Percentiles rank a stretch among this genome's conserved stretches.
These are phyloP conservation scores for Ophion ventricosus DNA, from an alignment of 2,888 invertebrate genomes.

Conservation along the genomic window DNA sequence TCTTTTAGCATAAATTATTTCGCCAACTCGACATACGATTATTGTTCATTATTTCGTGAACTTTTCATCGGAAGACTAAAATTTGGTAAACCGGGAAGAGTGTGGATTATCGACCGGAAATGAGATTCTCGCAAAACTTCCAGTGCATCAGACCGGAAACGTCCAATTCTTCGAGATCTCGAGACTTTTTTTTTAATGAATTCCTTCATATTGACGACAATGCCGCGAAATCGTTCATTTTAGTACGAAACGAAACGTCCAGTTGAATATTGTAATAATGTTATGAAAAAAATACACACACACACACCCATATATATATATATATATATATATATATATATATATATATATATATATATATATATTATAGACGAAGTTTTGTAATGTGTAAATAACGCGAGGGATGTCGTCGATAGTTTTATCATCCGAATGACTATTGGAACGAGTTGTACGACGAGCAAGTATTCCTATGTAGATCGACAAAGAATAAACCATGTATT, in stretches of 20 bases:
- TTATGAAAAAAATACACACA: conserved; percentile 21
- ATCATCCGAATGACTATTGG: conserved; percentile 52
- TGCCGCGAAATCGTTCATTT: conserved; percentile 31
- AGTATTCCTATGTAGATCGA: conserved; percentile 47
- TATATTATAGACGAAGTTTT: conserved; percentile 46
- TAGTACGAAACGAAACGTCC: conserved; percentile 55
- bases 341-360: conserved; percentile 14
- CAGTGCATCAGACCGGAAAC: not conserved
- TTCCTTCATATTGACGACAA: conserved; percentile 38
- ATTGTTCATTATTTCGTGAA: not conserved
- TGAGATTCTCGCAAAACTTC: conserved; percentile 11
- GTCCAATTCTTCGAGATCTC: conserved; percentile 7
- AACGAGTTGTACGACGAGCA: conserved; percentile 41
- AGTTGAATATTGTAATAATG: conserved; percentile 38
- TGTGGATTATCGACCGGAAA: not conserved
- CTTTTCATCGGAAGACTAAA: not conserved
- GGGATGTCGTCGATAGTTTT: conserved; percentile 58
- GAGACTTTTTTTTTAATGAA: conserved; percentile 14
- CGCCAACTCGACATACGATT: conserved; percentile 1
- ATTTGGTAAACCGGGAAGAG: not conserved
- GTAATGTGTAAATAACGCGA: conserved; percentile 60
- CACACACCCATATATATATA: no score
- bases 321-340: conserved; percentile 1
- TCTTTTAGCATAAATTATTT: not conserved
- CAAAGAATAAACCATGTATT: conserved; percentile 25